Base-by-base conservation (phyloP, 2,113 vertebrate species). In the Cheilinus undulatus region DNA sequence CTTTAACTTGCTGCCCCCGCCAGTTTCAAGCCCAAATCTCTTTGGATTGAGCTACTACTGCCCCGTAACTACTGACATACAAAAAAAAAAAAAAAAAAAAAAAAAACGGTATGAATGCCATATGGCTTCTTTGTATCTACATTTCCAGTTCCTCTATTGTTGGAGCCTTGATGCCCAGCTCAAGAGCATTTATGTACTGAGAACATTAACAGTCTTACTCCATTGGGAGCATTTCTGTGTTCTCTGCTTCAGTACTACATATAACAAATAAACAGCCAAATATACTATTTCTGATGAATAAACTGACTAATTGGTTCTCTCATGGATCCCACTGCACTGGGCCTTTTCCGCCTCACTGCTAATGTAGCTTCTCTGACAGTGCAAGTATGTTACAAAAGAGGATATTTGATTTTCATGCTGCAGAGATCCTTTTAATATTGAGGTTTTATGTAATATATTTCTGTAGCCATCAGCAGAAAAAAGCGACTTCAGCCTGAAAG, bases 241-340 rank as follows among this genome's bases (percentile, higher is more conserved):
- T 57, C 19, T 70, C 60, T 51, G 24, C 61, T 40, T 69, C 43
- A n/a, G n/a, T n/a, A 58, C 32, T 67, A 63, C 45, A 70, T 67
- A 57, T 38, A 36, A 57, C 13, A 53, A 56, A 52, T 58, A 53
- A 69, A 71, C 49, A 68, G 62, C 50, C 48, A 48, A 43, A 70
- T 36, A 11, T 46, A 70, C 28, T 26, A 61, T 61, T 67, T 62
- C 7, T n/a, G 42, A 45, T n/a, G 19, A n/a, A n/a, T 45, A n/a
- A 45, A 7, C 66, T 42, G 51, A 71, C 50, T 79, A 77, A 85
- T 70, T 69, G 59, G 73, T 67, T 50, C 54, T 30, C 43, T 10
- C 19, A 60, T 32, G 17, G 12, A 27, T 49, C 38, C 58, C 36
- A 46, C 50, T 38, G 63, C 30, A 50, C 20, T 65, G 65, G 43